Evolutionary conservation across 2,888 invertebrate species (phyloP), one percentile per base, ranked within the genome.

Genomic region (Cistogaster globosa): DNA sequence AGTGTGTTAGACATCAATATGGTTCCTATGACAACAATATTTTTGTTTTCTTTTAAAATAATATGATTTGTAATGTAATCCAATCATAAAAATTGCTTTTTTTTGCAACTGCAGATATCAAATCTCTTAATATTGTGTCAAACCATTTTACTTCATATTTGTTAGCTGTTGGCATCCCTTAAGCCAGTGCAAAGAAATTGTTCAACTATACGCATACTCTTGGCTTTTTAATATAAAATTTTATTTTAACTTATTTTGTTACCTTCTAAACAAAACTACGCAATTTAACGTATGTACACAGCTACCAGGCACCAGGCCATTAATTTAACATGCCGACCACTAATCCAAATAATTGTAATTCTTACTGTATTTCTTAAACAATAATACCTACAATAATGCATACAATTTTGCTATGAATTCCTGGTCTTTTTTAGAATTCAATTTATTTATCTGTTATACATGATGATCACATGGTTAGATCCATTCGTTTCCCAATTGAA

Each of bases 401-500:
- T 48, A 57, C 51, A 68, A 80, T 76, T 74, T 74, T 53, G 71
- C 58, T 72, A 83, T 60, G 65, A 53, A 58, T 74, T 72, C 55
- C 53, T 22, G 58, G 42, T 63, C 22, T 36, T 78, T 58, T 63
- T 53, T 62, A 48, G 76, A 80, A 76, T 76, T 82, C 38, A 68
- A 69, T 62, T 84, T 84, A 72, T 42, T 60, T 84, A 80, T 76
- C 84, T 84, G 80, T 84, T 72, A 80, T 80, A 72, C 76, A 62
- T 80, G 84, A 68, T 82, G 76, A 82, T 78, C 84, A 82, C 80
- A 81, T 81, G 77, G 68, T 58, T 77, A 81, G 80, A 80, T 72
- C 57, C 74, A 87, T 87, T 87, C 86, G 86, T 84, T 85, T 79
- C 87, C 85, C 85, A 85, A 83, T 86, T 87, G 86, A 83, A 77